Evolutionary conservation across 1,140 invertebrate species (phyloP), one percentile per base, ranked within the genome.

Genomic region (Drosophila willistoni): DNA sequence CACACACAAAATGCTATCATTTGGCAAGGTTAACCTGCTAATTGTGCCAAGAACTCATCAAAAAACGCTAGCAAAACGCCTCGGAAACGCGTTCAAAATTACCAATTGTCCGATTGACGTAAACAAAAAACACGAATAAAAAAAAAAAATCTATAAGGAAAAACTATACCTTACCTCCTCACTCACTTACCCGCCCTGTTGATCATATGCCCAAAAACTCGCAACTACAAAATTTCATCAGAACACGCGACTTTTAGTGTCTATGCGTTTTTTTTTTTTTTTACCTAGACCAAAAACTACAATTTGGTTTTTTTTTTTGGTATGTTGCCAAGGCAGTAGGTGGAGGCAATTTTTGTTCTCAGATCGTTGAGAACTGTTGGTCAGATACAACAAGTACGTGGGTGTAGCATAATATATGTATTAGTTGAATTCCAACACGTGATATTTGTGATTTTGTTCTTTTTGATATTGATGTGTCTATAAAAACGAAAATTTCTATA

Each of bases 31-130:
- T 77, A 51, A 68, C 34, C 1, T 12, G 77, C 73, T 80, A 89
- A 83, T 84, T 89, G 73, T 89, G 84, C 73, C 83, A 89, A 89
- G 84, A 84, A 71, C 67, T 13, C 3, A 3, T 42, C 34, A 25
- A 59, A 63, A 70, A 33, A 33, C 65, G 73, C 73, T 22, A 33
- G 41, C 17, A 59, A 77, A 71, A 42, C 67, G 73, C 73, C 19
- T 22, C 29, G 25, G 34, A 76, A 71, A 72, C 68, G 71, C 64
- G 22, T 64, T 62, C 17, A 29, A 39, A 59, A 54, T 22, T 62
- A 22, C 7, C 25, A 25, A 12, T 56, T 57, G 17, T 69, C 29
- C 0, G 56, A 61, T 65, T 77, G 80, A 89, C 79, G 80, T 68
- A 80, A 87, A 60, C 34, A 64, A 39, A 64, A 39, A 84, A 25